Evolutionary conservation across 1,140 invertebrate species (phyloP).

Genomic region (Plectrocnemia conspersa): DNA sequence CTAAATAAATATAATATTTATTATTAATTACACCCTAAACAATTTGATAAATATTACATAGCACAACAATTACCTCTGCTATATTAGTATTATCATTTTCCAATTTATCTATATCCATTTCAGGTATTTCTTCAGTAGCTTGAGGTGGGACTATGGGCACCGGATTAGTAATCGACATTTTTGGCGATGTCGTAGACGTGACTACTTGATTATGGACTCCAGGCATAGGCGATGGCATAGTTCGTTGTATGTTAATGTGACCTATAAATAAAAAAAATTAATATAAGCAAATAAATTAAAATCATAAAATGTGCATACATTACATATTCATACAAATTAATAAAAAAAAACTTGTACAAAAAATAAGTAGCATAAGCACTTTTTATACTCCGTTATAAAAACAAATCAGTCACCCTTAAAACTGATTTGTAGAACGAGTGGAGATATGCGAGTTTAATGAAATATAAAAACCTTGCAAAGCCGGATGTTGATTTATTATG

Average conservation of each 20-base stretch:
- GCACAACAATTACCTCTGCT: constrained; percentile 56
- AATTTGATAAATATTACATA: not conserved
- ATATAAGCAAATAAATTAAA: no score
- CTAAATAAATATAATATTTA: constrained; percentile 30
- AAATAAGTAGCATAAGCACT: not conserved
- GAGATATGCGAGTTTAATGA: constrained; percentile 33
- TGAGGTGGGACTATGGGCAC: no score
- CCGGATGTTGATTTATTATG: constrained; percentile 26
- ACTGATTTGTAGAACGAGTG: constrained; percentile 48
- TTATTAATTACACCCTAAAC: not conserved
- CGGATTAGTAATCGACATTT: no score
- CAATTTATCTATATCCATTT: constrained; percentile 77
- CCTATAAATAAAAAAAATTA: no score
- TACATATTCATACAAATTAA: not conserved
- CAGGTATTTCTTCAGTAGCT: constrained; percentile 63
- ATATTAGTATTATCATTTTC: constrained; percentile 66
- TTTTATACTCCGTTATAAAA: constrained; percentile 45
- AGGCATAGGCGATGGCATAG: no score
- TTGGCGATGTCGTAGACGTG: no score
- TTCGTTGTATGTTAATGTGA: no score
- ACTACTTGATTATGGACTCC: no score
- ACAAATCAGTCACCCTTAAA: constrained; percentile 43
- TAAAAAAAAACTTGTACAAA: not conserved
- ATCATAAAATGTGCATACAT: no score
- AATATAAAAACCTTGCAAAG: constrained; percentile 35